Percentiles rank a stretch among this genome's conserved stretches.
Evolutionary conservation across 2,888 invertebrate species (phyloP).

Genomic region (Polymixis flavicincta): DNA sequence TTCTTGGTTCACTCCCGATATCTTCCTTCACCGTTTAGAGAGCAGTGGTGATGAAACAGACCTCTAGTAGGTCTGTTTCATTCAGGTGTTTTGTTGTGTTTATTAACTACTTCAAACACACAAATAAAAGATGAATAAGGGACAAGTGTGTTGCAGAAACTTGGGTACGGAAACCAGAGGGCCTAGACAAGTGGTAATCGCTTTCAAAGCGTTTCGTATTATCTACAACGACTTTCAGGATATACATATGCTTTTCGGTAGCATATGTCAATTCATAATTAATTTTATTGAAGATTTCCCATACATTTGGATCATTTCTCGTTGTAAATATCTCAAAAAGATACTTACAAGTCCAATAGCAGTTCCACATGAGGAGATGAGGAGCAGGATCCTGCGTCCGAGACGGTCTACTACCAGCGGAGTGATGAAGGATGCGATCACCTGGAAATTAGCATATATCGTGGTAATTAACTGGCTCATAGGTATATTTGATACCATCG

Average conservation of each 20-base stretch:
- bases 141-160: too few relatives aligned
- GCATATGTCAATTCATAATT: neutral
- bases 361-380: slow-evolving; percentile 93
- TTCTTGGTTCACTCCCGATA: too few relatives aligned
- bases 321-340: neutral
- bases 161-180: neutral
- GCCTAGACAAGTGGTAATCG: neutral
- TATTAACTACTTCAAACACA: too few relatives aligned
- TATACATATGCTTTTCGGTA: neutral
- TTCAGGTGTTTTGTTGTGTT: too few relatives aligned
- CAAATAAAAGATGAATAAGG: too few relatives aligned
- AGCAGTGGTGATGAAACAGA: too few relatives aligned
- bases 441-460: slow-evolving; percentile 80
- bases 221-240: neutral
- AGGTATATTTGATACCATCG: neutral
- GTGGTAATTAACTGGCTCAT: neutral
- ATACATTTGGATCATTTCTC: too few relatives aligned
- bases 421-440: slow-evolving; percentile 93
- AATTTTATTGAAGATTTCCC: too few relatives aligned
- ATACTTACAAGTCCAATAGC: slow-evolving; percentile 91
- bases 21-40: too few relatives aligned
- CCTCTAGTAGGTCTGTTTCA: too few relatives aligned
- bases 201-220: too few relatives aligned
- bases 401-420: slow-evolving; percentile 94
- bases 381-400: slow-evolving; percentile 93